phyloP scores from a whole-genome alignment of 2,888 invertebrate genomes.

The Ophion costatus region DNA sequence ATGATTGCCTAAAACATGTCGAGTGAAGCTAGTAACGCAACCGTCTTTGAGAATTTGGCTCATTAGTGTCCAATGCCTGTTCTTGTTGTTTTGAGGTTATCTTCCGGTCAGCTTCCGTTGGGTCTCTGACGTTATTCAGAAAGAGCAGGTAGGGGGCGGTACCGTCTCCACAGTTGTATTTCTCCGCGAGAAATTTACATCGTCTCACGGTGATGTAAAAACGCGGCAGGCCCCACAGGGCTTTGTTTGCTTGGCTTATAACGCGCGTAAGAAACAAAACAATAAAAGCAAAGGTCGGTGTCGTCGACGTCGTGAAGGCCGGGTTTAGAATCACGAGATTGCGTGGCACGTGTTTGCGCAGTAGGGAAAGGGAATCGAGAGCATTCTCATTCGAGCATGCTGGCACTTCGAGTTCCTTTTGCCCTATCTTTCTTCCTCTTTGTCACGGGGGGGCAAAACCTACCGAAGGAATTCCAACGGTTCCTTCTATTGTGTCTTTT shows the following conservation, averaged over 20 bases:
- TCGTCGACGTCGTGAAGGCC: slow-evolving; percentile 1
- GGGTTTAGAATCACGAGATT: slow-evolving; percentile 26
- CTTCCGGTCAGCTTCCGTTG: no score
- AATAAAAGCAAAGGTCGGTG: background rate
- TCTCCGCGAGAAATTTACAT: no score
- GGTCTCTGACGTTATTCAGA: no score
- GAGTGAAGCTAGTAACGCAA: no score
- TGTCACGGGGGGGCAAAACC: slow-evolving; percentile 62
- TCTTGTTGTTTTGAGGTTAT: no score
- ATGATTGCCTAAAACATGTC: no score
- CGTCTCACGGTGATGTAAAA: no score
- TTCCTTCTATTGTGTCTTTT: slow-evolving; percentile 54
- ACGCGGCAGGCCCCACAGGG: no score
- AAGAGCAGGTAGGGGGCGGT: no score
- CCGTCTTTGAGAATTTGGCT: no score
- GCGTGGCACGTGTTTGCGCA: slow-evolving; percentile 12
- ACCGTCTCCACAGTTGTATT: background rate
- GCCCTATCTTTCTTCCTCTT: slow-evolving; percentile 30
- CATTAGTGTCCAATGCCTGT: no score
- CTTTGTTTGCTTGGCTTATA: no score
- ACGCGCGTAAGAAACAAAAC: background rate
- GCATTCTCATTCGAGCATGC: slow-evolving; percentile 55
- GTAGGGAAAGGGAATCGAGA: slow-evolving; percentile 22
- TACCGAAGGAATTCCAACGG: slow-evolving; percentile 57
- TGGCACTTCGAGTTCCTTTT: slow-evolving; percentile 60